Base-by-base conservation (phyloP, 2,888 invertebrate species). In the Xestobium rufovillosum region DNA sequence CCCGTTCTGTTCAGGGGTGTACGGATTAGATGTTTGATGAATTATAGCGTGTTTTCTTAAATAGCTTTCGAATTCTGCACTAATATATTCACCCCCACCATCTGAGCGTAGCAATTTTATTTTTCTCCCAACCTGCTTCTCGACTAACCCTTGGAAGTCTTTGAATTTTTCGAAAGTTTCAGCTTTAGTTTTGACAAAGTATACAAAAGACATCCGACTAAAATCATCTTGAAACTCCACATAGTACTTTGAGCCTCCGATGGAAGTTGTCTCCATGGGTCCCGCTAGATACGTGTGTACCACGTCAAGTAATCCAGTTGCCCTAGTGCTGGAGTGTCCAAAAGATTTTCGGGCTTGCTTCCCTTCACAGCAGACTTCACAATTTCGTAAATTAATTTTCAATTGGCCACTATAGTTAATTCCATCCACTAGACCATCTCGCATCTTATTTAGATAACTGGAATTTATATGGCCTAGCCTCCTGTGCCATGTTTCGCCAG, bases 201-300 rank as follows among this genome's bases (percentile, higher is more conserved):
- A 51, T 14, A 49, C 42, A 38, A 43, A 45, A 13, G 43, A 39
- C 38, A 42, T 48, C 12, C 46, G 36, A 9, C 44, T 52, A 28
- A 34, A 41, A 39, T 59, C 56, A 47, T 56, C 56, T 0, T 54
- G 40, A 32, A 59, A 53, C 0, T 51, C 39, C 1, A 55, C 36
- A 42, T 50, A 49, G 33, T 49, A 54, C 19, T 32, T 42, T 3
- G 41, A 27, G 2, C 45, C 46, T 10, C 42, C 40, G 29, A 36
- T 14, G 16, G 47, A 45, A 10, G 11, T 10, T 2, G 11, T 34
- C 34, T 44, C 39, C 44, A 49, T 50, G 2, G 47, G 51, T 12
- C 50, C 51, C 35, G 46, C 48, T 4, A 49, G 9, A 36, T 50
- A 49, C 4, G 41, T 35, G 35, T 49, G 50, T 27, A 27, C 11